Percentiles rank a stretch among this genome's conserved stretches.
phyloP scores from a whole-genome alignment of 2,797 vertebrate genomes.

The Eurystomus glaucurus region DNA sequence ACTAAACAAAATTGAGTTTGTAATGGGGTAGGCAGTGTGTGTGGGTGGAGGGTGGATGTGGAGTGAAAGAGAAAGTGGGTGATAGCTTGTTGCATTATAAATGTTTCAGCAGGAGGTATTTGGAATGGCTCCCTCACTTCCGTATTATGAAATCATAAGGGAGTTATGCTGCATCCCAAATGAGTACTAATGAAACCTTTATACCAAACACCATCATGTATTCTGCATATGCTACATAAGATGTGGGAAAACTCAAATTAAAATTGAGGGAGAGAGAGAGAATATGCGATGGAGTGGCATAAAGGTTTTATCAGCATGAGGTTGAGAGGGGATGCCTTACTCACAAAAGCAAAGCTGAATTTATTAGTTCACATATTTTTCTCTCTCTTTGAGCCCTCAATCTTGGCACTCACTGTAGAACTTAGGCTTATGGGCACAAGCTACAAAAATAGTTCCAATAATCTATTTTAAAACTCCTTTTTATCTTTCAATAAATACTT shows the following conservation, averaged over 20 bases:
- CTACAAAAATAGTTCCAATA: constrained; percentile 34
- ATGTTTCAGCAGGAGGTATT: constrained; percentile 61
- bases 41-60: constrained; percentile 9
- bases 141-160: constrained; percentile 52
- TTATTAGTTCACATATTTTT: constrained; percentile 21
- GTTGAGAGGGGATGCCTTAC: background rate
- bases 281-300: background rate
- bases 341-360: constrained; percentile 38
- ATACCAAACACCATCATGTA: constrained; percentile 9
- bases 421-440: background rate
- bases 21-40: background rate
- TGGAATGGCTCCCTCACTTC: constrained; percentile 52
- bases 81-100: constrained; percentile 27
- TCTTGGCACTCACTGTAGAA: constrained; percentile 12
- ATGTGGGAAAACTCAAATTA: constrained; percentile 56
- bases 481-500: constrained; percentile 23
- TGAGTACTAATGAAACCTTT: constrained; percentile 73
- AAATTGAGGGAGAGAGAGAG: constrained; percentile 14
- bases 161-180: constrained; percentile 70
- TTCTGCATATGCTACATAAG: constrained; percentile 51
- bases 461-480: constrained; percentile 32
- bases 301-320: constrained; percentile 50
- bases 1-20: background rate
- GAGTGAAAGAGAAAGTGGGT: constrained; percentile 21
- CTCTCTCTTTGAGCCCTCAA: background rate